phyloP scores from a whole-genome alignment of 2,797 vertebrate genomes.

The Diceros bicornis region DNA sequence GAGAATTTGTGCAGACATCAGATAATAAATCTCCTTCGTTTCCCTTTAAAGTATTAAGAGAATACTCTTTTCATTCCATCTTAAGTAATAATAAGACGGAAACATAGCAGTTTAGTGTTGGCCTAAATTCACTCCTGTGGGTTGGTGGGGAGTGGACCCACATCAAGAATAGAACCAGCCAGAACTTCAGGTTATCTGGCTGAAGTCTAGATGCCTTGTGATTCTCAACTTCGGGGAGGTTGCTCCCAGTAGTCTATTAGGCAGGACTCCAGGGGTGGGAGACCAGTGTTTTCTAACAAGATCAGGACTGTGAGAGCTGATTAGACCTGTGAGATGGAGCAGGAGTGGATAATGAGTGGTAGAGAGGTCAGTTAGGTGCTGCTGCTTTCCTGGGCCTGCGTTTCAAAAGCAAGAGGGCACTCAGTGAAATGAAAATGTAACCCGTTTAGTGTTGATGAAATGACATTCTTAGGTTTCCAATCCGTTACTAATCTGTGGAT shows the following conservation, averaged over 20 bases:
- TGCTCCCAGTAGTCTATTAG: slow-evolving; percentile 21
- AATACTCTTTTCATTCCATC: not conserved
- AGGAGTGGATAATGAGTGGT: slow-evolving; percentile 67
- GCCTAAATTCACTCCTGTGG: not conserved
- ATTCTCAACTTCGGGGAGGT: not conserved
- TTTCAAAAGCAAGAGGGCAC: slow-evolving; percentile 77
- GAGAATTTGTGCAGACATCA: slow-evolving; percentile 61
- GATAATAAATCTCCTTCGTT: slow-evolving; percentile 58
- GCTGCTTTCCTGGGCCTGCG: not conserved
- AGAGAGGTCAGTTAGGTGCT: slow-evolving; percentile 65
- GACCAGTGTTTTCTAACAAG: slow-evolving; percentile 69
- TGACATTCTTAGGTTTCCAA: slow-evolving; percentile 76
- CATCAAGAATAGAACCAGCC: not conserved
- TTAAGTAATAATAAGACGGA: not conserved
- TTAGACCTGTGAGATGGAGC: slow-evolving; percentile 22
- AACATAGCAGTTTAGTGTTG: not conserved
- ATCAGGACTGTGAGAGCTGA: slow-evolving; percentile 69
- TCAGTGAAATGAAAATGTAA: slow-evolving; percentile 83
- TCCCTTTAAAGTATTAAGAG: slow-evolving; percentile 62
- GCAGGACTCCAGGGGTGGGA: slow-evolving; percentile 65
- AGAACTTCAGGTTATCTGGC: not conserved
- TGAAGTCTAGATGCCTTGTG: not conserved
- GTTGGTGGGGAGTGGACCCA: not conserved
- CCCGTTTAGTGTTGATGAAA: slow-evolving; percentile 82
- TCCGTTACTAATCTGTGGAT: slow-evolving; percentile 74